Conservation (phyloP, 2,797 vertebrate genomes). For the Gymnothorax javanicus region DNA sequence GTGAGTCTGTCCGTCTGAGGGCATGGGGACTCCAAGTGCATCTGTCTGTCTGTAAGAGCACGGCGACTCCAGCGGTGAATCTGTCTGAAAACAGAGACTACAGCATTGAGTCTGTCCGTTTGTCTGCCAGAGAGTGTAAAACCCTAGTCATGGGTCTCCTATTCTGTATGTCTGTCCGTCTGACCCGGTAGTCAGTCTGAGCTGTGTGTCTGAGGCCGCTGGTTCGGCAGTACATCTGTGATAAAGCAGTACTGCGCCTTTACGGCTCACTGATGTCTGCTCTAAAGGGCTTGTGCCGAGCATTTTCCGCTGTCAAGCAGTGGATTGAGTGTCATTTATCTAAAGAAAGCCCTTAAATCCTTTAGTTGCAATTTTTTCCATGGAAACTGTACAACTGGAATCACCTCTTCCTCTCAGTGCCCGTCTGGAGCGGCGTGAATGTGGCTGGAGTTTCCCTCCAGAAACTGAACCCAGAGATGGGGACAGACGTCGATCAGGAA, state of each 20-base stretch:
- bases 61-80: conserved; percentile 33
- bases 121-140: background rate
- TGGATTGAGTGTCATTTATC: background rate
- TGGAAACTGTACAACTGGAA: background rate
- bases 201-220: too few species aligned
- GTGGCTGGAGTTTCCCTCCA: conserved; percentile 92
- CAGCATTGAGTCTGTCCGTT: background rate
- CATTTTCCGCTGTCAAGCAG: background rate
- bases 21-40: conserved; percentile 96
- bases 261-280: background rate
- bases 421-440: conserved; percentile 96
- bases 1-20: conserved; percentile 67
- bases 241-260: background rate
- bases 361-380: background rate
- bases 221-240: background rate
- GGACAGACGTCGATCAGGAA: conserved; percentile 83
- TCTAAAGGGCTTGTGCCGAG: background rate
- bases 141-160: background rate
- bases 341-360: background rate
- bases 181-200: background rate
- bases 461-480: conserved; percentile 83
- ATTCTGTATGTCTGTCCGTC: background rate
- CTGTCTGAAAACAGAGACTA: conserved; percentile 31
- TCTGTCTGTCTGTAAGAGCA: background rate
- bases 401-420: conserved; percentile 69